phyloP scores from a whole-genome alignment of 2,888 invertebrate genomes.

The Sympetrum striolatum region DNA sequence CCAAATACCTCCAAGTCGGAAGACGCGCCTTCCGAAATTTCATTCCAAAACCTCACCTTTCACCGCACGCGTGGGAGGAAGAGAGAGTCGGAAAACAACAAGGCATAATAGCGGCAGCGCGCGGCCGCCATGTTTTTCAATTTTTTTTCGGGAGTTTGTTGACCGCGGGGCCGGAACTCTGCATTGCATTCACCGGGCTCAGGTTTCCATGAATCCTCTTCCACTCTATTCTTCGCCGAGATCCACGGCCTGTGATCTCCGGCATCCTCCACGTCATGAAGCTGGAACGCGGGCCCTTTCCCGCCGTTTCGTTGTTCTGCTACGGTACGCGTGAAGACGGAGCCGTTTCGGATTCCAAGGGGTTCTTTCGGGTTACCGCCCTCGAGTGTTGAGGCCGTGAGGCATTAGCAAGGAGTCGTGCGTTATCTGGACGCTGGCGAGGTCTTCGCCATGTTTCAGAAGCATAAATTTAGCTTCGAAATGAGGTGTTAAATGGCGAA shows the following conservation, averaged over 20 bases:
- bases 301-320: background rate
- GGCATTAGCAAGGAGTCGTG: no score
- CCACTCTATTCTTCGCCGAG: background rate
- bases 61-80: background rate
- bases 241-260: background rate
- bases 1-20: no score
- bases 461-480: no score
- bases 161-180: constrained; percentile 20
- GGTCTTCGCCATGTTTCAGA: background rate
- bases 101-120: no score
- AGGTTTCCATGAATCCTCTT: constrained; percentile 16
- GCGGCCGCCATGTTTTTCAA: background rate
- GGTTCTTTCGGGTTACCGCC: background rate
- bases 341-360: background rate
- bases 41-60: background rate
- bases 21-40: background rate
- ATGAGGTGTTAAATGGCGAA: no score
- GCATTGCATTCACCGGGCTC: constrained; percentile 23
- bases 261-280: background rate
- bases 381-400: background rate
- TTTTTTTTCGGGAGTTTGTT: constrained; percentile 28
- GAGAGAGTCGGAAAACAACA: background rate
- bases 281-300: background rate
- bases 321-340: constrained; percentile 9
- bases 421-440: no score